Conservation (phyloP, 2,797 vertebrate species). For the Pteropus rufus region DNA sequence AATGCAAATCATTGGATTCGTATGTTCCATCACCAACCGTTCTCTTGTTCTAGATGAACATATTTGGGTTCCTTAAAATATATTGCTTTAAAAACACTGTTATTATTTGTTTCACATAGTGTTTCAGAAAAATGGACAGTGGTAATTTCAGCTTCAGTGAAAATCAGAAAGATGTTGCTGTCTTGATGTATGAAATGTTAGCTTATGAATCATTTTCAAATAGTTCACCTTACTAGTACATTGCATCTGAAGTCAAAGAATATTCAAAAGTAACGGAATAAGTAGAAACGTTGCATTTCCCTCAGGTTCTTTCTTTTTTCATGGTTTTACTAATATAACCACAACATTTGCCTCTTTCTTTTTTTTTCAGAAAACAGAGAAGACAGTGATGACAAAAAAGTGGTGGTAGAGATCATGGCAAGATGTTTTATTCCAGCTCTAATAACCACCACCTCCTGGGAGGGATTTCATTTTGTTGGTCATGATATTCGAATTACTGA, state of each 20-base stretch:
- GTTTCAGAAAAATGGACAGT: background rate
- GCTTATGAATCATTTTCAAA: conserved; percentile 29
- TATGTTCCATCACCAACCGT: background rate
- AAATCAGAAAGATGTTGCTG: background rate
- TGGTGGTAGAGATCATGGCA: conserved; percentile 89
- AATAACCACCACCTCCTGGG: conserved; percentile 87
- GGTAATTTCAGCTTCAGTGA: background rate
- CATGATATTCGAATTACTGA: conserved; percentile 93
- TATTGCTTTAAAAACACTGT: background rate
- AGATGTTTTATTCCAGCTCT: conserved; percentile 86
- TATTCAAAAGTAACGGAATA: background rate
- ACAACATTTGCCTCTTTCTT: conserved; percentile 19
- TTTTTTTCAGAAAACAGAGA: conserved; percentile 72
- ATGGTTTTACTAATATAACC: background rate
- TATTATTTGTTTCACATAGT: background rate
- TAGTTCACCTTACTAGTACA: background rate
- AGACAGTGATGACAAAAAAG: conserved; percentile 79
- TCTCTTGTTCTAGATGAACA: background rate
- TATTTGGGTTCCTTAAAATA: background rate
- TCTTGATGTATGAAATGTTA: background rate
- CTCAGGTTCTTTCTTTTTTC: background rate
- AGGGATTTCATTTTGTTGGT: conserved; percentile 90
- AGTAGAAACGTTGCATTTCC: background rate
- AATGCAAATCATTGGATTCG: background rate
- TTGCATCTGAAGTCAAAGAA: background rate